These are phyloP conservation scores for Drosophila tani DNA, from an alignment of 1,140 invertebrate genomes.

Conservation along the genomic window DNA sequence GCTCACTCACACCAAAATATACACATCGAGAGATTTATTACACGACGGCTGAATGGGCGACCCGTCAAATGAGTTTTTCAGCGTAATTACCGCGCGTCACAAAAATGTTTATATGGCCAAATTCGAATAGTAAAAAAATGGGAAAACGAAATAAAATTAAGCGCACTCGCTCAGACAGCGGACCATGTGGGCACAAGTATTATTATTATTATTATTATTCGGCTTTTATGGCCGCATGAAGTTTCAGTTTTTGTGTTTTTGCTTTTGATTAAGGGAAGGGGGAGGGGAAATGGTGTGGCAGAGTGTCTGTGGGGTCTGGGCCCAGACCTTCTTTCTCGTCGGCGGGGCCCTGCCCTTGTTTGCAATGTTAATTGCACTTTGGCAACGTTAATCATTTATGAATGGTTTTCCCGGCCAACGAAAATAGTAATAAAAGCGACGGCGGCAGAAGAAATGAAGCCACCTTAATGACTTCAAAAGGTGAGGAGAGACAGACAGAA, in stretches of 20 bases:
- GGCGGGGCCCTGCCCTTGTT: conserved; percentile 38
- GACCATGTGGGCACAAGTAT: conserved; percentile 71
- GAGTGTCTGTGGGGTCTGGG: conserved; percentile 46
- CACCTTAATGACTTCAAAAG: conserved; percentile 70
- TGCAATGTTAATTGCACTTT: conserved; percentile 62
- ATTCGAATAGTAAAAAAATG: conserved; percentile 60
- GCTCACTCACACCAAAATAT: conserved; percentile 68
- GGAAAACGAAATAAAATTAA: conserved; percentile 61
- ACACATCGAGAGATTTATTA: conserved; percentile 80
- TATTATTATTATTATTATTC: conserved; percentile 51
- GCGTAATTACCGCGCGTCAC: conserved; percentile 78
- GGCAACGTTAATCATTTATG: conserved; percentile 75
- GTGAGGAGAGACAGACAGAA: conserved; percentile 44
- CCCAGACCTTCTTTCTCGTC: conserved; percentile 15
- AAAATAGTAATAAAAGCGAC: conserved; percentile 34
- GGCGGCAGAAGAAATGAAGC: conserved; percentile 43
- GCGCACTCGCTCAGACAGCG: conserved; percentile 59
- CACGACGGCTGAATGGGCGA: conserved; percentile 72
- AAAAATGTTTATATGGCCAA: conserved; percentile 67
- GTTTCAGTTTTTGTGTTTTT: conserved; percentile 46
- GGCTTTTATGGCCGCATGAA: conserved; percentile 60
- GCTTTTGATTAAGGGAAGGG: conserved; percentile 49
- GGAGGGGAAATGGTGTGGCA: conserved; percentile 44
- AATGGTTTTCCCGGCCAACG: conserved; percentile 55
- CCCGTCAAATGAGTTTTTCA: conserved; percentile 81